A percentile compares a stretch with the other conserved stretches of the same genome.
Evolutionary conservation across 37 sponge, comb jelly and placozoan genomes (phyloP).

Genomic region (Crambe crambe): DNA sequence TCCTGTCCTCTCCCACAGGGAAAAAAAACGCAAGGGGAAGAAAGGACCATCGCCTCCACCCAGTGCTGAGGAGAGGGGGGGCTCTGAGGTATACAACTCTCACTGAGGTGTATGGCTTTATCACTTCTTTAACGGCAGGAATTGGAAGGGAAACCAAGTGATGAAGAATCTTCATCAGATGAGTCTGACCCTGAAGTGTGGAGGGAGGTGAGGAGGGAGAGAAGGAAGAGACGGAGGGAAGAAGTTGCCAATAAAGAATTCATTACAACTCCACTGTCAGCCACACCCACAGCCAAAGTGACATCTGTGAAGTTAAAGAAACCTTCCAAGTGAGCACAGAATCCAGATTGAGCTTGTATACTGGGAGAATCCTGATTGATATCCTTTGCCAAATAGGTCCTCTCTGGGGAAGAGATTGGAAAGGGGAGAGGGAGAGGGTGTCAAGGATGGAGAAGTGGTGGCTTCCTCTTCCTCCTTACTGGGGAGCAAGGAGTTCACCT

Average conservation of each 20-base stretch:
- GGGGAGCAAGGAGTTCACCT: constrained; percentile 55
- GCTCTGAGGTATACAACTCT: not conserved
- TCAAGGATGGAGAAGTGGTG: not conserved
- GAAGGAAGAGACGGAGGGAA: constrained; percentile 3
- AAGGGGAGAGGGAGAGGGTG: constrained; percentile 8
- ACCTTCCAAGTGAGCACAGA: too few species aligned
- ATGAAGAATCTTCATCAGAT: constrained; percentile 40
- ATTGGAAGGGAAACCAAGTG: constrained; percentile 35
- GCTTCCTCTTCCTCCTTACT: not conserved
- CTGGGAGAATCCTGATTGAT: too few species aligned
- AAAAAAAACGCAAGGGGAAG: constrained; percentile 48
- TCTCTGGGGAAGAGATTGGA: constrained; percentile 35
- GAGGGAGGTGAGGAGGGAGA: constrained; percentile 14
- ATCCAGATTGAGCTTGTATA: too few species aligned
- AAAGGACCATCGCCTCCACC: too few species aligned
- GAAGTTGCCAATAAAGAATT: not conserved
- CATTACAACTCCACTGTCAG: not conserved
- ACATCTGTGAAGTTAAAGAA: not conserved
- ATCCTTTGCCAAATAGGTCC: too few species aligned
- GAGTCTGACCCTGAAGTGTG: constrained; percentile 32
- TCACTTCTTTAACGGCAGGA: too few species aligned
- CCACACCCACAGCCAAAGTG: not conserved
- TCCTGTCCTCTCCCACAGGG: constrained; percentile 74
- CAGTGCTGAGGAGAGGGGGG: constrained; percentile 14
- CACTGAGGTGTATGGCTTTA: too few species aligned